Percentiles rank a stretch among this genome's conserved stretches.
Evolutionary conservation across 2,888 invertebrate species (phyloP).

Genomic region (Holacanthella duospinosa): DNA sequence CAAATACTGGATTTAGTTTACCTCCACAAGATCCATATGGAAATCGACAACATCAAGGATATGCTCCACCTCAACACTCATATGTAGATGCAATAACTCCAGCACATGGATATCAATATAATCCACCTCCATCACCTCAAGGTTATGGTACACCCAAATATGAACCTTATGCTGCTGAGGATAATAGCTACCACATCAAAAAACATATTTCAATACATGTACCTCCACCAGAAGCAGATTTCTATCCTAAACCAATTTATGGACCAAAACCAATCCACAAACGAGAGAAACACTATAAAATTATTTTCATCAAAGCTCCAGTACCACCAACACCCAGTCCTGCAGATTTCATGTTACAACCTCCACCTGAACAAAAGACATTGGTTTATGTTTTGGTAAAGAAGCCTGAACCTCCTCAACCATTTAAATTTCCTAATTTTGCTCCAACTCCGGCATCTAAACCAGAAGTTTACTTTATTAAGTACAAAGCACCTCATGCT

Average conservation of each 20-base stretch:
- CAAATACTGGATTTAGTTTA: not conserved
- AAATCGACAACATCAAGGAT: conserved; percentile 11
- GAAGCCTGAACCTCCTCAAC: conserved; percentile 25
- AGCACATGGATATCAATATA: not conserved
- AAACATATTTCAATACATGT: conserved; percentile 68
- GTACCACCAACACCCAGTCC: conserved; percentile 25
- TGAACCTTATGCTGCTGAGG: not conserved
- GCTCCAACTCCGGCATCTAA: conserved; percentile 73
- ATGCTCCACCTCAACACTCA: conserved; percentile 11
- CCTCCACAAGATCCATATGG: conserved; percentile 14
- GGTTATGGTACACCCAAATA: not conserved
- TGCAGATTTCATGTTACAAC: conserved; percentile 18
- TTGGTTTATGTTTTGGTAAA: conserved; percentile 32
- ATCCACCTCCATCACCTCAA: conserved; percentile 2
- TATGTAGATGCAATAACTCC: conserved; percentile 9
- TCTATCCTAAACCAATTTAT: conserved; percentile 42
- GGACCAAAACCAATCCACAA: conserved; percentile 47
- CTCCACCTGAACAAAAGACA: conserved; percentile 30
- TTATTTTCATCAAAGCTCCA: conserved; percentile 67
- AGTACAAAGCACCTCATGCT: conserved; percentile 22
- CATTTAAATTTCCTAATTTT: conserved; percentile 60
- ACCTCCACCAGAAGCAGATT: conserved; percentile 68
- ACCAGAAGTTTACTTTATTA: conserved; percentile 53
- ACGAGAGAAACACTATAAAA: conserved; percentile 51
- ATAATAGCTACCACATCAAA: not conserved